Evolutionary conservation across 2,113 vertebrate genomes (phyloP).

Genomic region (Heterotis niloticus): DNA sequence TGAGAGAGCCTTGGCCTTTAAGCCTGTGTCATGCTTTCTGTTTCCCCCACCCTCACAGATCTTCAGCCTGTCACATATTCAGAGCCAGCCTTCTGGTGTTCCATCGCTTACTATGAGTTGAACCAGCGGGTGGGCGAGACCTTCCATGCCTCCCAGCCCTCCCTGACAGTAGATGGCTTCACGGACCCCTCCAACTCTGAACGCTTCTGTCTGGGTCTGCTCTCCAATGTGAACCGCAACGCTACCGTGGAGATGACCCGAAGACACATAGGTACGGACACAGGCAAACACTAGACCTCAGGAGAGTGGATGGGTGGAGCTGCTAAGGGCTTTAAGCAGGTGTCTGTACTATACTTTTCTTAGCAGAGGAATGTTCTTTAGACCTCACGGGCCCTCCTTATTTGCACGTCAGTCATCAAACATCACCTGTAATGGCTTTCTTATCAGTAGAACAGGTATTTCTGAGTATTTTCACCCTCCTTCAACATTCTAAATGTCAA

Average conservation of each 20-base stretch:
- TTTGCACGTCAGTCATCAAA: background rate
- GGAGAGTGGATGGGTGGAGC: too few relatives aligned
- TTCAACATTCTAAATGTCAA: background rate
- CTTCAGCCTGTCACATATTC: conserved; percentile 95
- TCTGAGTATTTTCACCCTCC: background rate
- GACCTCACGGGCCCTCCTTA: background rate
- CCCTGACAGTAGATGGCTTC: conserved; percentile 92
- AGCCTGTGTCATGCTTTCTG: background rate
- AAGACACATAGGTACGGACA: conserved; percentile 87
- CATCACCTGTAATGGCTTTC: background rate
- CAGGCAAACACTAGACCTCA: background rate
- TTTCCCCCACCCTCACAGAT: conserved; percentile 63
- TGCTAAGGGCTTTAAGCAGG: too few relatives aligned
- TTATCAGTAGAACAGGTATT: background rate
- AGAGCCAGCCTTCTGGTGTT: conserved; percentile 97
- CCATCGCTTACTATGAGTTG: conserved; percentile 96
- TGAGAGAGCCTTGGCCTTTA: too few relatives aligned
- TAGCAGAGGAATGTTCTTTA: background rate
- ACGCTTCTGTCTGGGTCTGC: conserved; percentile 79
- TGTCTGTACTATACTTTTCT: background rate
- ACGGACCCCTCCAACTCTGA: conserved; percentile 98
- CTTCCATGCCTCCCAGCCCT: conserved; percentile 95
- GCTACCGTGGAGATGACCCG: conserved; percentile 98
- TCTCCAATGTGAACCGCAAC: conserved; percentile 96
- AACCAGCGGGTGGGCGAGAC: conserved; percentile 98